A percentile compares a stretch with the other conserved stretches of the same genome.
Conservation (phyloP, 2,888 invertebrate genomes). For the Chaitophorus viminalis region DNA sequence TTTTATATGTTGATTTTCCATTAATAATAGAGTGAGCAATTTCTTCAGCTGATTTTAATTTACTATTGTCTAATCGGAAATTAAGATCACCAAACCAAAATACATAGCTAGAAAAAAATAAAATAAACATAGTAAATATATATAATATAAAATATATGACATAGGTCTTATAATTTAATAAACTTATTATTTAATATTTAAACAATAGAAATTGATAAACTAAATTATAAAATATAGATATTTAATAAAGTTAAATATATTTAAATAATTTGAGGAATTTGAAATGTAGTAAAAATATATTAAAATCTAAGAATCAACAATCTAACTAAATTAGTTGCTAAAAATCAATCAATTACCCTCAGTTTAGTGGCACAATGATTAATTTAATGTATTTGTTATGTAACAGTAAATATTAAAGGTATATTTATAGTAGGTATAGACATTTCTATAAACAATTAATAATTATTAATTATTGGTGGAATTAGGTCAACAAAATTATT, state of each 20-base stretch:
- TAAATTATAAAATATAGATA: neutral
- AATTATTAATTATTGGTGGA: too few species aligned
- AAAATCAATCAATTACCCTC: too few species aligned
- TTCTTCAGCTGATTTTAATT: slow-evolving; percentile 63
- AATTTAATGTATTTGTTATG: too few species aligned
- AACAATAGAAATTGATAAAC: neutral
- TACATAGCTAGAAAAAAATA: slow-evolving; percentile 75
- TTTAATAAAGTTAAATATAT: neutral
- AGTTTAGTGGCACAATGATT: too few species aligned
- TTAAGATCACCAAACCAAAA: slow-evolving; percentile 94
- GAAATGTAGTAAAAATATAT: neutral
- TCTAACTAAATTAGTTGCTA: too few species aligned
- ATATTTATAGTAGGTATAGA: too few species aligned
- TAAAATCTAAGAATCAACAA: slow-evolving; percentile 15
- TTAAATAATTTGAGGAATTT: neutral
- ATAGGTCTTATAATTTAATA: neutral
- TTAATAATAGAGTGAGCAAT: slow-evolving; percentile 54
- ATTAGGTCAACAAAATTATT: neutral
- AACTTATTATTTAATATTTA: too few species aligned
- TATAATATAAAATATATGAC: too few species aligned
- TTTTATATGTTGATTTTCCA: slow-evolving; percentile 45
- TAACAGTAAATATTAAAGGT: too few species aligned
- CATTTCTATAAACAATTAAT: too few species aligned
- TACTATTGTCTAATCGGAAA: slow-evolving; percentile 74
- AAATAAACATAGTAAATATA: neutral